Percentiles rank a stretch among this genome's conserved stretches.
phyloP scores from a whole-genome alignment of 2,888 invertebrate genomes.

The Limenitis camilla region DNA sequence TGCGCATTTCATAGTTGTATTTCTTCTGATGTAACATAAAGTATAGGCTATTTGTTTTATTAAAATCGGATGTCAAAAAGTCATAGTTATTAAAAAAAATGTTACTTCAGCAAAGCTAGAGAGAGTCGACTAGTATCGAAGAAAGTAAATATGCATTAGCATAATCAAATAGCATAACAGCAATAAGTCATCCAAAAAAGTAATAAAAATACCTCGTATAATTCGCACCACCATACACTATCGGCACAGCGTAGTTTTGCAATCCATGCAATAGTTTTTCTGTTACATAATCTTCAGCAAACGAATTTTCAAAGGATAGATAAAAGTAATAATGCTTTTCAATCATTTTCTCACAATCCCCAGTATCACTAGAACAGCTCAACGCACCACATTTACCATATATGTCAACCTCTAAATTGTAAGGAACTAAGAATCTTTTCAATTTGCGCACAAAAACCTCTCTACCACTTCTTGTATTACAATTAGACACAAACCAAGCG shows the following conservation, averaged over 20 bases:
- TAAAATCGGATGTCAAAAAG: too few relatives aligned
- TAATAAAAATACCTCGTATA: conserved; percentile 42
- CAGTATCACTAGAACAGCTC: conserved; percentile 29
- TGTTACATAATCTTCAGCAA: conserved; percentile 49
- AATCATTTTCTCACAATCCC: conserved; percentile 36
- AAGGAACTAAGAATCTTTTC: conserved; percentile 31
- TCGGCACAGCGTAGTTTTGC: conserved; percentile 42
- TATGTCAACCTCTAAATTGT: conserved; percentile 40
- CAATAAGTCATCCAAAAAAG: neutral
- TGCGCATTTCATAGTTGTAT: too few relatives aligned
- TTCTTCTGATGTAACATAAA: too few relatives aligned
- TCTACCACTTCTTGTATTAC: conserved; percentile 34
- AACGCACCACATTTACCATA: conserved; percentile 34
- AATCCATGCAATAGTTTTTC: conserved; percentile 47
- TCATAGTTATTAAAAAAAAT: too few relatives aligned
- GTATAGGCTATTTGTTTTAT: too few relatives aligned
- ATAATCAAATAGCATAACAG: too few relatives aligned
- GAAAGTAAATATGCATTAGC: too few relatives aligned
- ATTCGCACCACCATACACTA: conserved; percentile 53
- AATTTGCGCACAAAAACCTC: conserved; percentile 31
- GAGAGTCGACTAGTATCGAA: too few relatives aligned
- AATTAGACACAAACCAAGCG: conserved; percentile 51
- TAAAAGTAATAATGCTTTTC: conserved; percentile 46
- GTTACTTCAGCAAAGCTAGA: too few relatives aligned
- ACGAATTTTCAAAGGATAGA: conserved; percentile 52